Evolutionary conservation across 2,888 invertebrate species (phyloP).

Genomic region (Raillietiella orientalis): DNA sequence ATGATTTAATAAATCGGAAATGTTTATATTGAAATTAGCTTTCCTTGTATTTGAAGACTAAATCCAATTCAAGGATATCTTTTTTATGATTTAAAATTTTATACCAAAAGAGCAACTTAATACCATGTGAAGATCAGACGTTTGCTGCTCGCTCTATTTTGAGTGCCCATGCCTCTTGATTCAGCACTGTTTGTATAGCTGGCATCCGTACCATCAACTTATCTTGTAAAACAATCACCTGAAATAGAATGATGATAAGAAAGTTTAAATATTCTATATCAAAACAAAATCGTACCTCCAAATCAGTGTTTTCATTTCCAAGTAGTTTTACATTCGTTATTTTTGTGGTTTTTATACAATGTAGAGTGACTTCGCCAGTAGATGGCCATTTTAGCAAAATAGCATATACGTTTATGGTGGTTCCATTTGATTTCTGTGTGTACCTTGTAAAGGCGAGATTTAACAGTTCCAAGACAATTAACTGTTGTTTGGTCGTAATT

Average conservation of each 20-base stretch:
- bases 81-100: background rate
- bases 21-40: too few species aligned
- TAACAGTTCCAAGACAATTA: constrained; percentile 10
- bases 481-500: constrained; percentile 6
- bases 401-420: constrained; percentile 25
- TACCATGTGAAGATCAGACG: too few species aligned
- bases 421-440: constrained; percentile 8
- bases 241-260: constrained; percentile 9
- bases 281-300: constrained; percentile 8
- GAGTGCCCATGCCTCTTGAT: constrained; percentile 11
- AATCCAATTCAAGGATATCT: background rate
- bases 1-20: too few species aligned
- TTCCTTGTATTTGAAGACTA: background rate
- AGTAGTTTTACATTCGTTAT: constrained; percentile 16
- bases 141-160: too few species aligned
- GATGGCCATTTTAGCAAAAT: constrained; percentile 33
- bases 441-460: constrained; percentile 9
- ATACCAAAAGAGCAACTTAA: too few species aligned
- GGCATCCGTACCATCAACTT: constrained; percentile 11
- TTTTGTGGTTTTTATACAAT: constrained; percentile 12
- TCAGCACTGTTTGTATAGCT: constrained; percentile 9
- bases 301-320: constrained; percentile 15
- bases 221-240: constrained; percentile 8
- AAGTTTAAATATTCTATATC: constrained; percentile 6
- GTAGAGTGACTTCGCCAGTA: constrained; percentile 18